A percentile compares a stretch with the other conserved stretches of the same genome.
Evolutionary conservation across 1,140 invertebrate species (phyloP).

Genomic region (Neodiprion fabricii): DNA sequence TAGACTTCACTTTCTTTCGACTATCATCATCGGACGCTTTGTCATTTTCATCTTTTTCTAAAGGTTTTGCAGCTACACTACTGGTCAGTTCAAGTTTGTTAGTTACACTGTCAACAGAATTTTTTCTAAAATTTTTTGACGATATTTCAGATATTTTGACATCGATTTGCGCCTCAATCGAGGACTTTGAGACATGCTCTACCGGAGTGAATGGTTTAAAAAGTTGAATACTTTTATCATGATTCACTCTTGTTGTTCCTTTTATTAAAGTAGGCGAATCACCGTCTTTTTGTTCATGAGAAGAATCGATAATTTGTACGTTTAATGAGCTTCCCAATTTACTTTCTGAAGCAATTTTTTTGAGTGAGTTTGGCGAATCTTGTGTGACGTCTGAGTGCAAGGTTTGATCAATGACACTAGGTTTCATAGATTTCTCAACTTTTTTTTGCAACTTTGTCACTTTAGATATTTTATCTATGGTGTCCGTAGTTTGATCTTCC

Average conservation of each 20-base stretch:
- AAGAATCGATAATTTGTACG: no score
- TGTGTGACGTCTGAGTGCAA: conserved; percentile 22
- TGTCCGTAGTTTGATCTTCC: conserved; percentile 39
- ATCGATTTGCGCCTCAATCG: not conserved
- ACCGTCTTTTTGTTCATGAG: not conserved
- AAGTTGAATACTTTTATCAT: not conserved
- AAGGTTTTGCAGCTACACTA: not conserved
- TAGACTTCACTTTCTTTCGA: conserved; percentile 45
- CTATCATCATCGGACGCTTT: conserved; percentile 20
- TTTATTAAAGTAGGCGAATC: not conserved
- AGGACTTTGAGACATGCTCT: not conserved
- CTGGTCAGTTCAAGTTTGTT: not conserved
- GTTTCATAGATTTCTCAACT: conserved; percentile 18
- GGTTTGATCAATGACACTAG: conserved; percentile 12
- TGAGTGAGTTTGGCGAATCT: not conserved
- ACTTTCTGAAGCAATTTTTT: no score
- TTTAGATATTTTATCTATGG: conserved; percentile 24
- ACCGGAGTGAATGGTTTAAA: not conserved
- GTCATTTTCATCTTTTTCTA: conserved; percentile 18
- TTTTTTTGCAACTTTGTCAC: conserved; percentile 38
- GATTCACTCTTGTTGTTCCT: not conserved
- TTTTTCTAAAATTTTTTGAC: not conserved
- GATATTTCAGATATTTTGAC: not conserved
- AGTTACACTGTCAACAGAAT: not conserved
- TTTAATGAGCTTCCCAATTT: no score